A percentile compares a stretch with the other conserved stretches of the same genome.
phyloP scores from a whole-genome alignment of 2,888 invertebrate species.

The Himalopsyche tibetana region DNA sequence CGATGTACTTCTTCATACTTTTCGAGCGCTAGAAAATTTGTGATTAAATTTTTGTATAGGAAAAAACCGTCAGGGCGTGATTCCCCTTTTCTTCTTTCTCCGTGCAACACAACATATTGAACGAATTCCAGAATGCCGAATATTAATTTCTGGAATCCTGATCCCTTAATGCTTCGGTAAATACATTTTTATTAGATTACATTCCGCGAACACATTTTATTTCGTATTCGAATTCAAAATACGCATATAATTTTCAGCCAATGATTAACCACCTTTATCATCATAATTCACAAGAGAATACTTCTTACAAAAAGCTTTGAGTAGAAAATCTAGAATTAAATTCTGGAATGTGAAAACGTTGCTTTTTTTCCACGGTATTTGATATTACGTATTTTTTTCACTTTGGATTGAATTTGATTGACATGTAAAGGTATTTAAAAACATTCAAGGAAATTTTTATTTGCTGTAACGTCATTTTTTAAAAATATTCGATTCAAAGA shows the following conservation, averaged over 20 bases:
- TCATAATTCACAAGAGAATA: no score
- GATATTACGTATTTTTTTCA: no score
- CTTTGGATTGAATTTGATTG: no score
- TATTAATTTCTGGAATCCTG: slow-evolving; percentile 3
- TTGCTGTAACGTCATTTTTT: no score
- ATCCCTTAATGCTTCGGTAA: slow-evolving; percentile 6
- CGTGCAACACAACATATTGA: neutral
- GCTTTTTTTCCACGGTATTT: no score
- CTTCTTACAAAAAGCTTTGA: no score
- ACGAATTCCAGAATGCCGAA: slow-evolving; percentile 4
- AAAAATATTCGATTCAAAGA: no score
- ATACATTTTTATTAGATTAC: slow-evolving; percentile 27
- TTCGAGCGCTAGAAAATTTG: neutral
- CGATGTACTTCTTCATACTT: neutral
- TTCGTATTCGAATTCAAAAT: neutral
- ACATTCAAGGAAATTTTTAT: no score
- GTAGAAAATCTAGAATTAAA: no score
- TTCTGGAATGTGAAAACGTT: no score
- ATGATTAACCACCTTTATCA: no score
- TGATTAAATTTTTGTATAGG: slow-evolving; percentile 13
- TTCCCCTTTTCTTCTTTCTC: neutral
- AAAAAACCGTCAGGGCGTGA: neutral
- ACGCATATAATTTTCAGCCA: neutral
- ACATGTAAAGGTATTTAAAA: no score
- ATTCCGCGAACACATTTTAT: neutral